Conservation (phyloP, 2,888 invertebrate genomes). For the Anthophora plumipes region DNA sequence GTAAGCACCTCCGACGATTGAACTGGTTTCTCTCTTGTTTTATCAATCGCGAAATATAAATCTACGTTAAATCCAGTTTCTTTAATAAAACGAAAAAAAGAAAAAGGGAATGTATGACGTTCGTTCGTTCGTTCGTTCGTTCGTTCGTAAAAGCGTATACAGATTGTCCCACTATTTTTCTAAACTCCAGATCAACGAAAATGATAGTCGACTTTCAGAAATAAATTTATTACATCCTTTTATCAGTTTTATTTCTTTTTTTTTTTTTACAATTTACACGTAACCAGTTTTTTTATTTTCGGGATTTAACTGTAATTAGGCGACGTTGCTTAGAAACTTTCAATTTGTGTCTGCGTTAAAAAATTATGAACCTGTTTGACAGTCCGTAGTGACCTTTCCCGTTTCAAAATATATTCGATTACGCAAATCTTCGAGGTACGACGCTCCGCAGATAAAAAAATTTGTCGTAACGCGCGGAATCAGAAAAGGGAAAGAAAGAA, state of each 20-base stretch:
- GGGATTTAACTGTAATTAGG: too few relatives aligned
- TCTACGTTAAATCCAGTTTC: not conserved
- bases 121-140: not conserved
- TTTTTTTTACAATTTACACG: not conserved
- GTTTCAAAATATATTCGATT: constrained; percentile 40
- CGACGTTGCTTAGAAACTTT: constrained; percentile 9
- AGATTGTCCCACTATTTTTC: not conserved
- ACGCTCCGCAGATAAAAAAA: constrained; percentile 17
- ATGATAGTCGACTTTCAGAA: not conserved
- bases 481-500: not conserved
- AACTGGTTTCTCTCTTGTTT: constrained; percentile 46
- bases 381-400: constrained; percentile 38
- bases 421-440: constrained; percentile 33
- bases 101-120: not conserved
- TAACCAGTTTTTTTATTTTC: too few relatives aligned
- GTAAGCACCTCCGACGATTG: constrained; percentile 49
- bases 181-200: not conserved
- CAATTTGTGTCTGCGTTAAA: constrained; percentile 22
- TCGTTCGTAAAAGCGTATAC: not conserved
- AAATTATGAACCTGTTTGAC: constrained; percentile 50
- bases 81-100: not conserved
- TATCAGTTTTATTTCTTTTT: not conserved
- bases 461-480: not conserved
- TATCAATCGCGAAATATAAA: constrained; percentile 19
- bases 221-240: not conserved